These are phyloP conservation scores for Hapalemur alaotrensis DNA, from an alignment of 2,797 vertebrate species.

Conservation along the genomic window DNA sequence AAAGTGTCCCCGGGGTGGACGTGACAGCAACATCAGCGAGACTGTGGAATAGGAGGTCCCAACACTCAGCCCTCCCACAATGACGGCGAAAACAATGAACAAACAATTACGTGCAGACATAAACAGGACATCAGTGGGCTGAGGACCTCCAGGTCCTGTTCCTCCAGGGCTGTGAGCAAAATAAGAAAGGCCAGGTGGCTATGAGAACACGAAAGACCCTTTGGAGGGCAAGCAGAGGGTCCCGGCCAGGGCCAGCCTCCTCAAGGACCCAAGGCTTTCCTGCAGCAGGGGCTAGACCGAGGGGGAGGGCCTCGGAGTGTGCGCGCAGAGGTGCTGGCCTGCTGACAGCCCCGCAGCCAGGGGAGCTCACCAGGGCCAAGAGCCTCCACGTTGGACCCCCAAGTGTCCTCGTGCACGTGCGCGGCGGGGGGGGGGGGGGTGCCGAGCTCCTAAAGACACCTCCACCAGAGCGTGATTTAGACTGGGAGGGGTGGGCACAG, in stretches of 20 bases:
- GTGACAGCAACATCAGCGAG: background rate
- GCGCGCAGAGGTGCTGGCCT: background rate
- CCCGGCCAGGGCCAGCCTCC: background rate
- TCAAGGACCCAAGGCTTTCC: background rate
- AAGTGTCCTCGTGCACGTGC: background rate
- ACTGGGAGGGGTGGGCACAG: background rate
- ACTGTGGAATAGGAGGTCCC: background rate
- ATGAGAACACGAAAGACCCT: background rate
- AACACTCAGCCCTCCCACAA: background rate
- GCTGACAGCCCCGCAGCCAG: background rate
- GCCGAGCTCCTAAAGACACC: background rate
- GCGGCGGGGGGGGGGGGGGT: too few relatives aligned
- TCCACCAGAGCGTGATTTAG: background rate
- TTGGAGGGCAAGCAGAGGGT: background rate
- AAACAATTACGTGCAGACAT: background rate
- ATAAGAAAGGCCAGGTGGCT: background rate
- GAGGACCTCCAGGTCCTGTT: background rate
- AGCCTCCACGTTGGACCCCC: background rate
- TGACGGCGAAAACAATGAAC: background rate
- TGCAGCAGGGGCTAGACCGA: background rate
- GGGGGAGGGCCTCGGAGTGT: background rate
- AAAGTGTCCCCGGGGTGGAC: background rate
- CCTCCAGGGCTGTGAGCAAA: background rate
- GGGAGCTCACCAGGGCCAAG: background rate
- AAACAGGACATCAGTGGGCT: background rate